Evolutionary conservation across 2,113 vertebrate species (phyloP), one percentile per base, ranked within the genome.

Genomic region (Centropristis striata): DNA sequence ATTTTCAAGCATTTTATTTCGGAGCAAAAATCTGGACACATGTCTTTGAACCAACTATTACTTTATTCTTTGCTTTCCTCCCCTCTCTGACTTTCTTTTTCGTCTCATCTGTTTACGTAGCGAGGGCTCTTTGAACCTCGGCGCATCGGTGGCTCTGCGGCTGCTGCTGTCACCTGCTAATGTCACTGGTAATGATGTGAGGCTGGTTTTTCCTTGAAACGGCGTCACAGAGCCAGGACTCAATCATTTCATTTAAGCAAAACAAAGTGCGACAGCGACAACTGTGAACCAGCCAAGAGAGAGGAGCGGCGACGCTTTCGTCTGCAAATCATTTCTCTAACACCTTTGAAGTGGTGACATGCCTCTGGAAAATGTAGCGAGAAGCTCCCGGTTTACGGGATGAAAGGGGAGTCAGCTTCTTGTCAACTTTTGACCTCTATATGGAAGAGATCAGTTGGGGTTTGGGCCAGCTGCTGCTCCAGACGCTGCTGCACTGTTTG

Each of bases 391-490:
- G 65, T 88, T 80, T 71, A 50, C 6, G 1, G 63, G 86, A 89
- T 93, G 85, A 92, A 92, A 93, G 89, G 8, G 71, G 76, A 88
- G 78, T 73, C 76, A 8, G 85, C 75, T 63, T 65, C 67, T 73
- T 69, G 84, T 91, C 87, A 93, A 87, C 90, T 93, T 88, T 88
- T 93, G 90, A 93, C 92, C 92, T 88, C 81, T 54, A 6, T 55
- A 54, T 42, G 50, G 54, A 15, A 59, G 81, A 47, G 89, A 88
- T 86, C 72, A 80, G 81, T 69, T 42, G 80, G 68, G 86, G 80
- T 85, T 89, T 76, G 65, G 73, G 66, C 75, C 87, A 85, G 81
- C 84, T 88, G 78, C 86, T 32, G 70, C 74, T 83, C 80, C 86
- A 88, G 79, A 90, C 51, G 57, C 71, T 21, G 71, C 81, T 36